Conservation (phyloP, 1,140 invertebrate species). For the Heliothis subflexa region DNA sequence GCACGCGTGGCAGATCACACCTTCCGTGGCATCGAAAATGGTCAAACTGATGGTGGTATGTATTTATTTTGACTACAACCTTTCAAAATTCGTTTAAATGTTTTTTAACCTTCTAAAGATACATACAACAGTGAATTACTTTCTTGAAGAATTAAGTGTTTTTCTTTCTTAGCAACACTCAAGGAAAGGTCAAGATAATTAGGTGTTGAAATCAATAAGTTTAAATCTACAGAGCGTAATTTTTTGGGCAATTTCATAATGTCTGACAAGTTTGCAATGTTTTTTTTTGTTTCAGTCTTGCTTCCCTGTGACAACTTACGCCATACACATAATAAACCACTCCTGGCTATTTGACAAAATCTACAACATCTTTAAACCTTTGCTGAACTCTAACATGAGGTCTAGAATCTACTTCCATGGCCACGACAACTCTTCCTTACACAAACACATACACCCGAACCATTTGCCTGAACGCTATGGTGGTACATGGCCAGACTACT, state of each 20-base stretch:
- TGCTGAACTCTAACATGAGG: slow-evolving; percentile 89
- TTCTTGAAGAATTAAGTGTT: no score
- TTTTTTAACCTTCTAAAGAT: no score
- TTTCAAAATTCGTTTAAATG: no score
- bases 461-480: slow-evolving; percentile 91
- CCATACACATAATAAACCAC: slow-evolving; percentile 92
- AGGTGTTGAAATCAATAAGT: no score
- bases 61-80: slow-evolving; percentile 43
- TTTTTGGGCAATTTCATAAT: no score
- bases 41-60: slow-evolving; percentile 89
- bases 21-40: slow-evolving; percentile 88
- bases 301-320: slow-evolving; percentile 91
- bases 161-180: no score
- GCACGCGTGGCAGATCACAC: slow-evolving; percentile 91
- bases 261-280: no score
- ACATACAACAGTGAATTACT: no score
- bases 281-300: slow-evolving; percentile 86
- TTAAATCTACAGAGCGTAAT: no score
- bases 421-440: slow-evolving; percentile 90
- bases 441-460: slow-evolving; percentile 90
- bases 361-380: slow-evolving; percentile 91
- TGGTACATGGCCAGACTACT: slow-evolving; percentile 90
- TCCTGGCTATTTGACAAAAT: slow-evolving; percentile 93
- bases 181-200: no score
- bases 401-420: slow-evolving; percentile 92